Base-by-base conservation (phyloP, 2,113 vertebrate species). In the Nycticorax nycticorax region DNA sequence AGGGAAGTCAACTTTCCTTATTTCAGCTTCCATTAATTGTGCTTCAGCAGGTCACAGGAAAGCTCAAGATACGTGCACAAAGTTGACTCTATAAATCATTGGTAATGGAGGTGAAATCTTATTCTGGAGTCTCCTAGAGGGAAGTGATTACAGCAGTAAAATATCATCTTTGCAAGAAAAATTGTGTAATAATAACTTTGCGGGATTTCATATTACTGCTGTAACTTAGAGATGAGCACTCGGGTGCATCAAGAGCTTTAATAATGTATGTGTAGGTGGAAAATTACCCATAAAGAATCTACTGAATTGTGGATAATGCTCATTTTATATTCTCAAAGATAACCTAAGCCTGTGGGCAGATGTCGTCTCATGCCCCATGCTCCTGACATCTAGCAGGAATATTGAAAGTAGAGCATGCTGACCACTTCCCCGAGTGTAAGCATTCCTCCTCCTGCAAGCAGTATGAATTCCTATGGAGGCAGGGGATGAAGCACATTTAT, bases 1-100 rank as follows among this genome's bases (percentile, higher is more conserved):
- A 75, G 62, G 80, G 53, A 95, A 95, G 37, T 89, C 60, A 87
- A 18, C 53, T 90, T 94, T 84, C n/a, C 53, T 79, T 91, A 30
- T 76, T 88, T 55, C 13, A 53, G 57, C n/a, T 91, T 95, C 94
- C 92, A 96, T 95, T 96, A 92, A 92, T 95, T 96, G 86, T 96
- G 74, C 77, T 95, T 76, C 57, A 89, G 53, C 17, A 50, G 66
- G 84, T 88, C 86, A 89, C 69, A 76, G 77, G 81, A 94, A 94
- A 91, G 55, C 62, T 92, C 62, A 75, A 69, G 57, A 75, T 50
- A 67, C 9, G n/a, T 60, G 66, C 63, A 57, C 66, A 35, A 53
- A 82, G 53, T 37, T 76, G 50, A 67, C 80, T 75, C 53, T 85
- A 43, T 93, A 85, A 91, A 93, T 89, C 86, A 73, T 77, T 62